Conservation (phyloP, 2,113 vertebrate genomes). For the Maccullochella peelii region DNA sequence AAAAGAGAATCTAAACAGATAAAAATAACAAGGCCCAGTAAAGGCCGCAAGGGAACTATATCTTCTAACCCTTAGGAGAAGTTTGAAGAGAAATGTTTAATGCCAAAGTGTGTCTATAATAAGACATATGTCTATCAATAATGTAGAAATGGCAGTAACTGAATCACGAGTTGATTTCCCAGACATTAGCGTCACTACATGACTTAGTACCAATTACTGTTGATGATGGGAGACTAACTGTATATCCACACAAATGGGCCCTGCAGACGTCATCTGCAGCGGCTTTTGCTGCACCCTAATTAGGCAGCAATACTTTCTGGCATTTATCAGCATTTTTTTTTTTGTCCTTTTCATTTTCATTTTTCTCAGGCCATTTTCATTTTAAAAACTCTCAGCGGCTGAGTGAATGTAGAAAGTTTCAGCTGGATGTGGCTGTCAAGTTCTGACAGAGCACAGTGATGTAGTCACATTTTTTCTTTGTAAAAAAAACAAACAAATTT, state of each 20-base stretch:
- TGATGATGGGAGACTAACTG: slow-evolving; percentile 45
- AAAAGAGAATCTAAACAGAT: slow-evolving; percentile 25
- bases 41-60: slow-evolving; percentile 46
- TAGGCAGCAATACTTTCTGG: slow-evolving; percentile 14
- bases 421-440: background rate
- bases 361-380: slow-evolving; percentile 5
- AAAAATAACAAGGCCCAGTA: slow-evolving; percentile 47
- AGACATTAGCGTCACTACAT: slow-evolving; percentile 50
- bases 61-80: background rate
- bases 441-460: background rate
- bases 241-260: slow-evolving; percentile 30
- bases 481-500: background rate
- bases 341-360: background rate
- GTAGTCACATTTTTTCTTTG: background rate
- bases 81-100: slow-evolving; percentile 21
- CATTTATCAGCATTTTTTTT: slow-evolving; percentile 7
- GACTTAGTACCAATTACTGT: slow-evolving; percentile 33
- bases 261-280: slow-evolving; percentile 35
- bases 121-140: slow-evolving; percentile 14
- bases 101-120: slow-evolving; percentile 20
- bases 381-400: background rate
- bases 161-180: slow-evolving; percentile 57
- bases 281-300: slow-evolving; percentile 15
- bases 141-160: slow-evolving; percentile 35
- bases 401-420: background rate